A percentile compares a stretch with the other conserved stretches of the same genome.
Evolutionary conservation across 2,797 vertebrate genomes (phyloP).

Genomic region (Cirrhinus molitorella): DNA sequence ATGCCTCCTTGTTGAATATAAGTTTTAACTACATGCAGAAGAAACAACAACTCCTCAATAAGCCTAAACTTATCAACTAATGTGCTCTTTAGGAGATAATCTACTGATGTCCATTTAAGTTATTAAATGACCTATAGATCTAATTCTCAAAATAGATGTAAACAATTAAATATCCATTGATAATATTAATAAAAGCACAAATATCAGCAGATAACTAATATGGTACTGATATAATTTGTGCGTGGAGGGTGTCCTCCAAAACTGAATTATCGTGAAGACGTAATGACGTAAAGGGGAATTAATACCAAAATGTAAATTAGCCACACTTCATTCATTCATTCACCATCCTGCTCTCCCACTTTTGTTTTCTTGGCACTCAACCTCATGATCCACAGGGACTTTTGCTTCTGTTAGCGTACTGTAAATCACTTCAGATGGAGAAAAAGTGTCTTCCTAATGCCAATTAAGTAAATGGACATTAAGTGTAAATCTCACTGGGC

Average conservation of each 20-base stretch:
- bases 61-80: background rate
- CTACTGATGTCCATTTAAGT: background rate
- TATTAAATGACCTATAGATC: background rate
- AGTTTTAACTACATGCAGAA: background rate
- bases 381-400: background rate
- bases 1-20: background rate
- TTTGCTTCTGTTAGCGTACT: background rate
- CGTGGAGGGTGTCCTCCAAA: no score
- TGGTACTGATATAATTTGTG: background rate
- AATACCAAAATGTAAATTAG: background rate
- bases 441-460: constrained; percentile 10
- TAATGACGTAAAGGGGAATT: background rate
- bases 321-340: background rate
- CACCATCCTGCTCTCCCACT: background rate
- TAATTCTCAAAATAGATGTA: background rate
- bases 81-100: background rate
- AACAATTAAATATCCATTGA: background rate
- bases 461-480: constrained; percentile 17
- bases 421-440: constrained; percentile 11
- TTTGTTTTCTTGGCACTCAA: constrained; percentile 28
- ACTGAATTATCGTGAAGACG: background rate
- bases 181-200: background rate
- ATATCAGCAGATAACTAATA: no score
- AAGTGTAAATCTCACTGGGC: constrained; percentile 34
- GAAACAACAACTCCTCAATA: background rate